phyloP scores from a whole-genome alignment of 1,140 invertebrate genomes.

The Hyles euphorbiae region DNA sequence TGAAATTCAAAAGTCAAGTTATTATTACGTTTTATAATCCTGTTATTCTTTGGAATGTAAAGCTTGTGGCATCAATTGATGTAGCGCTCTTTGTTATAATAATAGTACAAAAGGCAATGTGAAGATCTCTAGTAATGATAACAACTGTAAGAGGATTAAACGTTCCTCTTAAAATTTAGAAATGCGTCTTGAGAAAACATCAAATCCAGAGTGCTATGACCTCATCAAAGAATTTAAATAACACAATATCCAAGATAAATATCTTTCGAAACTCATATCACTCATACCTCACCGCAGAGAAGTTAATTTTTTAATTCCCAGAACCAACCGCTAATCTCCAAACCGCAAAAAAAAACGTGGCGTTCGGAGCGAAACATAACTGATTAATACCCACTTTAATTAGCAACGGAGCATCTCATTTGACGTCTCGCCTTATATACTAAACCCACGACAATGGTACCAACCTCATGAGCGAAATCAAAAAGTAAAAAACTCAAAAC shows the following conservation, averaged over 20 bases:
- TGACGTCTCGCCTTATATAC: constrained; percentile 47
- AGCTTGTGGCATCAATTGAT: no score
- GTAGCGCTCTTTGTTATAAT: no score
- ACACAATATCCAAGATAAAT: background rate
- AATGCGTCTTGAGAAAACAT: no score
- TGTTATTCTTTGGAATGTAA: no score
- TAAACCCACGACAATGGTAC: constrained; percentile 33
- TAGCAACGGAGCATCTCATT: constrained; percentile 52
- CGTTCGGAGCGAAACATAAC: constrained; percentile 48
- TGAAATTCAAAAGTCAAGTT: background rate
- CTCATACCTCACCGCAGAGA: constrained; percentile 43
- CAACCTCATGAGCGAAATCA: background rate
- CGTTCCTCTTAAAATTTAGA: no score
- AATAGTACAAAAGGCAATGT: no score
- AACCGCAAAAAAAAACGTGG: constrained; percentile 53
- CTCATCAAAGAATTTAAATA: no score
- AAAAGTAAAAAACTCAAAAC: background rate
- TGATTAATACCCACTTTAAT: constrained; percentile 63
- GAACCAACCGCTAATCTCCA: constrained; percentile 59
- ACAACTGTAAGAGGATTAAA: no score
- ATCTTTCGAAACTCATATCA: constrained; percentile 25
- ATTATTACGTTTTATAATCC: background rate
- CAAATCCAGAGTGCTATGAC: no score
- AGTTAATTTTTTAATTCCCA: constrained; percentile 52
- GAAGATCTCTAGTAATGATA: no score